Conservation (phyloP, 2,888 invertebrate species). For the Phorcus lineatus region DNA sequence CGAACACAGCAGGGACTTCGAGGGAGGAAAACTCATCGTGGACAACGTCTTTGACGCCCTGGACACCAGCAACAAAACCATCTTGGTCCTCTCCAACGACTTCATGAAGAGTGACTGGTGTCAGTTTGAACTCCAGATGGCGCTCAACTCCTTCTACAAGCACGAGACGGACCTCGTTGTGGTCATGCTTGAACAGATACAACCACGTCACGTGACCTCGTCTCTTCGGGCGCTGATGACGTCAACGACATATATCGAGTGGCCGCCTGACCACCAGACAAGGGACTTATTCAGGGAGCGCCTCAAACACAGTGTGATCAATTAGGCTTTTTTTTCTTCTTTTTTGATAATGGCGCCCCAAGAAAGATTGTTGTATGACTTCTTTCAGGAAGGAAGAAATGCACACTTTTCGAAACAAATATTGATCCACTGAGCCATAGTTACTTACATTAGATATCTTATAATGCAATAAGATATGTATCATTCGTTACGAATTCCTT, state of each 20-base stretch:
- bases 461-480: too few relatives aligned
- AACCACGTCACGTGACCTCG: not conserved
- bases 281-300: not conserved
- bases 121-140: not conserved
- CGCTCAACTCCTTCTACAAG: not conserved
- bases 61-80: not conserved
- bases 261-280: not conserved
- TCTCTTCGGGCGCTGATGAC: not conserved
- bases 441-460: too few relatives aligned
- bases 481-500: too few relatives aligned
- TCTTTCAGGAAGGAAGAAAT: too few relatives aligned
- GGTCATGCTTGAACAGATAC: not conserved
- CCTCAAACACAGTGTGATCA: not conserved
- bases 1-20: slow-evolving; percentile 8
- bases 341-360: too few relatives aligned
- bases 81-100: not conserved
- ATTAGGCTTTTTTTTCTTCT: too few relatives aligned
- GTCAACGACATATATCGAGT: slow-evolving; percentile 2
- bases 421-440: too few relatives aligned
- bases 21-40: slow-evolving; percentile 9
- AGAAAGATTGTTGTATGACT: too few relatives aligned
- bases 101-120: not conserved
- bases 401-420: too few relatives aligned
- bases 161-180: not conserved
- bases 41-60: slow-evolving; percentile 17